Base-by-base conservation (phyloP, 92 coral and sea anemone species). In the Virgularia gustaviana region DNA sequence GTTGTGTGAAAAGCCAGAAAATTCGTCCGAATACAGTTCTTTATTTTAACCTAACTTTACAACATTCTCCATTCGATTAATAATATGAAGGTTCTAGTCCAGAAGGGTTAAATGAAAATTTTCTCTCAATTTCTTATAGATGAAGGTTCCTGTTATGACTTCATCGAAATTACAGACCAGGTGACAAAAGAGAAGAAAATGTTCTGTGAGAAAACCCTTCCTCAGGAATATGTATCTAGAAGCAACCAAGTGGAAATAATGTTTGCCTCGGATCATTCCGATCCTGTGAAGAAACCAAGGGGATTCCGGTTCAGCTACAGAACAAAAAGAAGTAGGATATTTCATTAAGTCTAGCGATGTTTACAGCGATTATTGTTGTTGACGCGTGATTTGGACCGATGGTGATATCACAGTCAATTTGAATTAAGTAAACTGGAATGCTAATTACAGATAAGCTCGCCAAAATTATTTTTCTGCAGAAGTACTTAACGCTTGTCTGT, bases 201-300 rank as follows among this genome's bases (percentile, higher is more conserved):
- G 36, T 74, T 57, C 36, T 85, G 89, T 42, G 89, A 85, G 0
- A 42, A 49, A 33, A 38, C 60, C 34, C 43, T 43, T 19, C 89
- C 89, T 0, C 19, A 71, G 20, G 80, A 75, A 9, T 73, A 38
- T 43, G 71, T 43, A 2, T 71, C 89, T 12, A 60, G 60, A 35
- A 72, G 85, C 16, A 85, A 71, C 63, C 65, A 44, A 55, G 59
- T 85, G 57, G 41, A 60, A 9, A 59, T 85, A 11, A 20, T 13
- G 3, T 85, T 85, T 57, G 1, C 9, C 13, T 74, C 85, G 29
- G 89, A 85, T 36, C 8, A 1, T 29, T 67, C 74, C 31, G 42
- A 45, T 29, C 35, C 74, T 8, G 39, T 24, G 16, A 9, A 11
- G 13, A 39, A 39, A 16, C 72, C 55, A 35, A 64, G 52, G 19